These are phyloP conservation scores for Agrilus cyanescens DNA, from an alignment of 2,888 invertebrate species.

Conservation along the genomic window DNA sequence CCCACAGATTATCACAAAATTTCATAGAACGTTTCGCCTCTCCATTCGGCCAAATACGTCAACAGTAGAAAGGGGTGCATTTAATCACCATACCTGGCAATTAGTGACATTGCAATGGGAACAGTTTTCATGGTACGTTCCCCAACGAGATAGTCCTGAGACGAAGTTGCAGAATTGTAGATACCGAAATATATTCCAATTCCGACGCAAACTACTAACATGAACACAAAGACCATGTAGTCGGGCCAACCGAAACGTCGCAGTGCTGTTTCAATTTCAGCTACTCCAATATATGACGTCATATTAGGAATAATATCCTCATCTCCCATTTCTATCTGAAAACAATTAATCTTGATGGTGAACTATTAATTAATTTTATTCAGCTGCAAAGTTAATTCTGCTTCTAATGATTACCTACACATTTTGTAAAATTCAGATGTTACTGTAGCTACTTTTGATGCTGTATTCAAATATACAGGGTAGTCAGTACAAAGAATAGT, in stretches of 20 bases:
- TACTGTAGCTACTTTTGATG: too few species aligned
- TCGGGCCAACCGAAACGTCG: slow-evolving; percentile 50
- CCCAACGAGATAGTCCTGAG: slow-evolving; percentile 68
- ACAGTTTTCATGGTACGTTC: slow-evolving; percentile 71
- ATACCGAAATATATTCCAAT: slow-evolving; percentile 79
- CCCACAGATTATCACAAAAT: too few species aligned
- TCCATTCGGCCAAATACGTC: too few species aligned
- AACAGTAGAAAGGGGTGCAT: too few species aligned
- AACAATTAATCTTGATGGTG: slow-evolving; percentile 9
- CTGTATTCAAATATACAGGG: too few species aligned
- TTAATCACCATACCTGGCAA: slow-evolving; percentile 66
- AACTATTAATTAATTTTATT: too few species aligned
- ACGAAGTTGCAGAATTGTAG: slow-evolving; percentile 48
- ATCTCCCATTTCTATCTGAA: slow-evolving; percentile 17
- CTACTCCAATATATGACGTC: slow-evolving; percentile 21
- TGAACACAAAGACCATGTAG: slow-evolving; percentile 64
- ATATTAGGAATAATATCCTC: slow-evolving; percentile 16
- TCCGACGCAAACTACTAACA: slow-evolving; percentile 63
- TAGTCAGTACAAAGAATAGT: too few species aligned
- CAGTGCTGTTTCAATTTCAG: slow-evolving; percentile 27
- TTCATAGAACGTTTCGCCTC: too few species aligned
- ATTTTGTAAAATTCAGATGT: too few species aligned
- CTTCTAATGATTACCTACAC: too few species aligned
- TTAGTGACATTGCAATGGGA: slow-evolving; percentile 73
- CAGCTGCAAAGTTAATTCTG: too few species aligned